Percentiles rank a stretch among this genome's conserved stretches.
Conservation (phyloP, 2,888 invertebrate species). For the Serrognathus titanus region DNA sequence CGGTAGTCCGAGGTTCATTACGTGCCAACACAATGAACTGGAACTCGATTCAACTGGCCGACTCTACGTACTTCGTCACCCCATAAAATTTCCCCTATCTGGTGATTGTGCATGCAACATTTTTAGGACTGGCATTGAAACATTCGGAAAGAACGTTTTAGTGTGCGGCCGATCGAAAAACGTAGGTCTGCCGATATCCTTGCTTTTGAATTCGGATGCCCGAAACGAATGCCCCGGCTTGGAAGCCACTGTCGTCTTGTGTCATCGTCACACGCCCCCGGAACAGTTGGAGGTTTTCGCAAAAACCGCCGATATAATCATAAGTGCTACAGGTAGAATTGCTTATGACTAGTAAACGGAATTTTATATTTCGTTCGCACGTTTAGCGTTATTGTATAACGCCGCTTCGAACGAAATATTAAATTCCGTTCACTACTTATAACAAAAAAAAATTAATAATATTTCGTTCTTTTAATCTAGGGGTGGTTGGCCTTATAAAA, state of each 20-base stretch:
- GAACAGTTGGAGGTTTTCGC: slow-evolving; percentile 69
- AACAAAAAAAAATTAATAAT: not conserved
- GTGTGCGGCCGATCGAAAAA: slow-evolving; percentile 89
- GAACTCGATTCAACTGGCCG: no score
- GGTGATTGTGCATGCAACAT: not conserved
- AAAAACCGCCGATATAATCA: slow-evolving; percentile 72
- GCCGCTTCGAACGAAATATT: no score
- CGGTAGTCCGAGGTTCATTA: no score
- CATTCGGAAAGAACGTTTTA: slow-evolving; percentile 82
- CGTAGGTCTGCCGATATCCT: slow-evolving; percentile 85
- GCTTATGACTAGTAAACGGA: no score
- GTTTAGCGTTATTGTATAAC: no score
- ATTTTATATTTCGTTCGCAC: no score
- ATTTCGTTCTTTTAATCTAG: slow-evolving; percentile 45
- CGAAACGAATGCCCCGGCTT: slow-evolving; percentile 67
- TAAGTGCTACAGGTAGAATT: slow-evolving; percentile 66
- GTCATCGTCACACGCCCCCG: slow-evolving; percentile 82
- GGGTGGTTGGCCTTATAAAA: slow-evolving; percentile 70
- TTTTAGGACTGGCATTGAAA: slow-evolving; percentile 62
- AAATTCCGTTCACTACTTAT: no score
- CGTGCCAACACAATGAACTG: no score
- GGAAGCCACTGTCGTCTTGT: slow-evolving; percentile 87
- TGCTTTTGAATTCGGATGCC: slow-evolving; percentile 77
- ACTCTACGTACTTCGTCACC: no score
- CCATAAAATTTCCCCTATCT: no score